phyloP scores from a whole-genome alignment of 2,797 vertebrate genomes.

The Onychomys leucogaster region DNA sequence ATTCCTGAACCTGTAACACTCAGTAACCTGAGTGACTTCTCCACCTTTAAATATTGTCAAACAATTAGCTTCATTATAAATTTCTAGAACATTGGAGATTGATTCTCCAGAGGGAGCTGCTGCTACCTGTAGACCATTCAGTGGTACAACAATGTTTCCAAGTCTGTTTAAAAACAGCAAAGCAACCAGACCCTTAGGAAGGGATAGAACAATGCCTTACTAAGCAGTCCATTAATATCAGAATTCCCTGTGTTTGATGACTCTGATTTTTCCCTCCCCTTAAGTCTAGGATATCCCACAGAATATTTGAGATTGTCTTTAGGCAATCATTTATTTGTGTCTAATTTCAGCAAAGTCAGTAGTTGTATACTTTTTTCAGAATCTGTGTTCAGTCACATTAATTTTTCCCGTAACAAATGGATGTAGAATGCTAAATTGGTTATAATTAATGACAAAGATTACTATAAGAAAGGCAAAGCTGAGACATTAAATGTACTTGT shows the following conservation, averaged over 20 bases:
- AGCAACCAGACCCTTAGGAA: neutral
- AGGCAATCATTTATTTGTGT: neutral
- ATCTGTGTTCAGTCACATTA: neutral
- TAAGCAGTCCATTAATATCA: neutral
- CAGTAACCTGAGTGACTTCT: neutral
- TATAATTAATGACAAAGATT: neutral
- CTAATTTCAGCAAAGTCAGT: neutral
- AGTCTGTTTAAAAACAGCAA: neutral
- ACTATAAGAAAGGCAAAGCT: neutral
- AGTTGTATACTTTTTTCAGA: neutral
- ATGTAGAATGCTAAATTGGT: neutral
- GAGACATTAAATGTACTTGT: neutral
- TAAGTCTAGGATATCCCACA: neutral
- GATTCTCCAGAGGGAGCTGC: neutral
- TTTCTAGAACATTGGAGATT: neutral
- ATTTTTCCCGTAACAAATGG: neutral
- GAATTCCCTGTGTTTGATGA: neutral
- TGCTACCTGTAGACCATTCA: neutral
- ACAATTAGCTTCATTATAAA: neutral
- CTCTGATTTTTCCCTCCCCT: neutral
- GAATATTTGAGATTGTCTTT: neutral
- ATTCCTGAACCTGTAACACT: neutral
- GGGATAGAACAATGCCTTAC: neutral
- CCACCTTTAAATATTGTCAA: neutral
- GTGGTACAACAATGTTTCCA: neutral